Conservation (phyloP, 1,140 invertebrate species). For the Tetramorium alpestre region DNA sequence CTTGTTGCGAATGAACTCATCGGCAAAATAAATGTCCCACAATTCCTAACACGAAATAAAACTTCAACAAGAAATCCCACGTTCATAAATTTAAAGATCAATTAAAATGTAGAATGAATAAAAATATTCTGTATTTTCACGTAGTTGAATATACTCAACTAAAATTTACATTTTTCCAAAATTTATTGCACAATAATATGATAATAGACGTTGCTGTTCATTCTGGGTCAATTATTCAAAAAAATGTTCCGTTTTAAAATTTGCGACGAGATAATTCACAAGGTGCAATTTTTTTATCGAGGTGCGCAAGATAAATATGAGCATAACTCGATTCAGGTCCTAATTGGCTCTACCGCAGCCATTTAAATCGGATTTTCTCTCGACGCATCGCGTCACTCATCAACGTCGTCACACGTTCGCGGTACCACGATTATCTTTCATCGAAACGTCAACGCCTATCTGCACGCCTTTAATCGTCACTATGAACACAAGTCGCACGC, state of each 20-base stretch:
- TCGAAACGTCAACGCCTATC: conserved; percentile 4
- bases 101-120: not conserved
- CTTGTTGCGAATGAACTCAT: not conserved
- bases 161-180: not conserved
- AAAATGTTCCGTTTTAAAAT: not conserved
- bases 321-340: not conserved
- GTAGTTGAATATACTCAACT: not conserved
- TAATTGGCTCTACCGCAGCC: conserved; percentile 10
- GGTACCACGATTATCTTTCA: conserved; percentile 39
- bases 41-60: not conserved
- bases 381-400: conserved; percentile 10
- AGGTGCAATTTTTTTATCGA: not conserved
- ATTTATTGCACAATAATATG: not conserved
- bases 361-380: conserved; percentile 44
- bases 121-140: not conserved
- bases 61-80: not conserved
- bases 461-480: not conserved
- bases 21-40: not conserved
- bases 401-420: not conserved
- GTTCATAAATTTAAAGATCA: not conserved
- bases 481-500: not conserved
- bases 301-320: not conserved
- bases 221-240: not conserved
- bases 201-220: not conserved
- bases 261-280: not conserved